Evolutionary conservation across 2,888 invertebrate species (phyloP).

Genomic region (Perizoma affinitatum): DNA sequence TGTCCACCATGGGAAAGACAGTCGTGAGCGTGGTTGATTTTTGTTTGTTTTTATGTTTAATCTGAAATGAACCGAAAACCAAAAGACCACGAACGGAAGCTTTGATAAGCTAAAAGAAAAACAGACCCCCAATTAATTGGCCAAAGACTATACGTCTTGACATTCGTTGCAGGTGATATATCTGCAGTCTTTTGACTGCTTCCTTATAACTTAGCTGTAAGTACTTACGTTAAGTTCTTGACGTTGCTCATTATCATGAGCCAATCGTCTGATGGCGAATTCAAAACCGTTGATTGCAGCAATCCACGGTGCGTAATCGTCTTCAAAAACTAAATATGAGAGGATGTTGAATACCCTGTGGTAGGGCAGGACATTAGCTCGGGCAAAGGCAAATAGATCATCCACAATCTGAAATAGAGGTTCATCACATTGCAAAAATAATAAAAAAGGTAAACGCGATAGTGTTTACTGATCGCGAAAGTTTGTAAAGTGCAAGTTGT

Average conservation of each 20-base stretch:
- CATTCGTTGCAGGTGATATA: no score
- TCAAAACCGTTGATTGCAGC: constrained; percentile 83
- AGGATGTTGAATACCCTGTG: constrained; percentile 82
- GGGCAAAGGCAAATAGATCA: constrained; percentile 85
- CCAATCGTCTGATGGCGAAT: constrained; percentile 68
- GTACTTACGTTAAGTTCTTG: constrained; percentile 54
- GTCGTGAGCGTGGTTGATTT: no score
- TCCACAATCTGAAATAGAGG: constrained; percentile 78
- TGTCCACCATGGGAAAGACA: no score
- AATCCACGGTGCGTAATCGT: constrained; percentile 88
- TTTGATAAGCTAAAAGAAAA: no score
- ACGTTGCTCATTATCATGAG: constrained; percentile 57
- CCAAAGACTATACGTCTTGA: no score
- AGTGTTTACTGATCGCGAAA: no score
- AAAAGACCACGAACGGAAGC: no score
- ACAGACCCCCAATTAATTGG: no score
- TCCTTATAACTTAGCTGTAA: not conserved
- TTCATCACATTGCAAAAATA: not conserved
- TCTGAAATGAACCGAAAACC: no score
- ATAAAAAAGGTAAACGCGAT: no score
- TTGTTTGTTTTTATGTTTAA: no score
- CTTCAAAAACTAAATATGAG: constrained; percentile 84
- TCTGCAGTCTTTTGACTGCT: no score
- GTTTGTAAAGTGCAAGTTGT: not conserved
- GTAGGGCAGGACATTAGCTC: constrained; percentile 79